Evolutionary conservation across 53 echinoderm and acorn worm genomes (phyloP).

Genomic region (Hippasteria phrygiana): DNA sequence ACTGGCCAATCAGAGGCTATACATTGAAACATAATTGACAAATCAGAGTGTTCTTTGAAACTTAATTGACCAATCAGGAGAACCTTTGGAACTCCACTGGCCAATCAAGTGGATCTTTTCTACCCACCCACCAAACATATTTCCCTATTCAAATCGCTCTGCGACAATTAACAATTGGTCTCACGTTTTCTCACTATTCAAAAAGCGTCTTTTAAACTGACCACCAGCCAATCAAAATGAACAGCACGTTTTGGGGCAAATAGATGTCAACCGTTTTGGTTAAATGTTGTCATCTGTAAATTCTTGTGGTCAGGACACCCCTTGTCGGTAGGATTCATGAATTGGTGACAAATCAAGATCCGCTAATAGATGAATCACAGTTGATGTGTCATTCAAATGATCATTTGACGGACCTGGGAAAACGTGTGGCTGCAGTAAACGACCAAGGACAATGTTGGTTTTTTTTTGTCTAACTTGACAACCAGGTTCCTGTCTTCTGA

Average conservation of each 20-base stretch:
- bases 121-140: background rate
- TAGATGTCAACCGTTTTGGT: no score
- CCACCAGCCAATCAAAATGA: no score
- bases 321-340: background rate
- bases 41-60: background rate
- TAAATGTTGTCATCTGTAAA: background rate
- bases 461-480: background rate
- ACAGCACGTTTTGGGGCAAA: no score
- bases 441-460: background rate
- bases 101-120: background rate
- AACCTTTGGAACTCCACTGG: background rate
- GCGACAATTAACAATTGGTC: no score
- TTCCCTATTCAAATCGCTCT: no score
- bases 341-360: background rate
- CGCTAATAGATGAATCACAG: constrained; percentile 12
- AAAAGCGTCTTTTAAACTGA: no score
- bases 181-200: no score
- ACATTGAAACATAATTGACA: no score
- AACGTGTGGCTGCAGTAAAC: background rate
- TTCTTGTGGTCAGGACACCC: constrained; percentile 10
- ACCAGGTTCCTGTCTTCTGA: background rate
- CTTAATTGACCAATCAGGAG: background rate
- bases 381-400: background rate
- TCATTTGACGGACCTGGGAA: constrained; percentile 1
- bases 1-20: no score